phyloP scores from a whole-genome alignment of 2,888 invertebrate species.

The Melipona beecheii region DNA sequence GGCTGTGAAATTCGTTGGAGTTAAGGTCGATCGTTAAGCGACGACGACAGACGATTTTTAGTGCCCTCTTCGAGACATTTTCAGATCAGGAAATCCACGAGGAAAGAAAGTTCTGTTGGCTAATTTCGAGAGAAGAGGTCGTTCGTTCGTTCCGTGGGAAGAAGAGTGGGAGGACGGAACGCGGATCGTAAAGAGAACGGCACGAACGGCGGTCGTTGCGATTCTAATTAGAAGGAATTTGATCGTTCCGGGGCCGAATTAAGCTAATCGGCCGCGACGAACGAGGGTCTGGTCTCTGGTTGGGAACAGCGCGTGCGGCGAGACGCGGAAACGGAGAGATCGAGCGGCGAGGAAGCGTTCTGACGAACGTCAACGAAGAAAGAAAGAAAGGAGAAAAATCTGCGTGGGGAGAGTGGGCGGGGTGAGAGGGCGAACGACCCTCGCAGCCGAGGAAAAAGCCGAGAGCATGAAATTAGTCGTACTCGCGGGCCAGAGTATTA shows the following conservation, averaged over 20 bases:
- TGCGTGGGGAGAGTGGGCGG: background rate
- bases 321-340: conserved; percentile 30
- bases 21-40: background rate
- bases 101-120: background rate
- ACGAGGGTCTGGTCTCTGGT: conserved; percentile 47
- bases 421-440: conserved; percentile 44
- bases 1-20: background rate
- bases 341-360: conserved; percentile 6
- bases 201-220: conserved; percentile 66
- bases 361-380: conserved; percentile 24
- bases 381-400: background rate
- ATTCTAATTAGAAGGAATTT: conserved; percentile 80
- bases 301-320: conserved; percentile 21
- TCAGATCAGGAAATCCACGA: background rate
- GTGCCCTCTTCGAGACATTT: background rate
- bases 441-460: conserved; percentile 60
- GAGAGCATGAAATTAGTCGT: conserved; percentile 79
- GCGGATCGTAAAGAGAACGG: conserved; percentile 72
- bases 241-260: conserved; percentile 60
- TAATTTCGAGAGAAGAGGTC: conserved; percentile 11
- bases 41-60: background rate
- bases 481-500: conserved; percentile 68
- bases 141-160: background rate
- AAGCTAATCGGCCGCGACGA: conserved; percentile 71
- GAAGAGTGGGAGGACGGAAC: conserved; percentile 10